Conservation (phyloP, 2,113 vertebrate genomes). For the Falco punctatus region DNA sequence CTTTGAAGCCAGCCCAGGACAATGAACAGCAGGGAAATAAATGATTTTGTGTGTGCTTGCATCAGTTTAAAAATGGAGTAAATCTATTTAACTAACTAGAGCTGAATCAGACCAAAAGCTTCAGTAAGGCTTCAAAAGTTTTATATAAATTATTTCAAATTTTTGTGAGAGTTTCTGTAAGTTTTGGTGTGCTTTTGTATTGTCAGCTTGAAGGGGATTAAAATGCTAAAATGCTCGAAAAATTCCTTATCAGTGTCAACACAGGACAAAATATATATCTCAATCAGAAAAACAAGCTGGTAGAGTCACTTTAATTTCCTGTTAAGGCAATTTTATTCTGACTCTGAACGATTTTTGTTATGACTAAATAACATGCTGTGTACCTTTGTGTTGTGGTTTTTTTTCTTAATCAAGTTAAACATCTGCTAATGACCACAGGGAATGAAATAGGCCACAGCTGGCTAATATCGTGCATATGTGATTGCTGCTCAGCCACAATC, state of each 20-base stretch:
- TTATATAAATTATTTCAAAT: not conserved
- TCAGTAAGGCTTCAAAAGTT: not conserved
- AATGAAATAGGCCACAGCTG: constrained; percentile 20
- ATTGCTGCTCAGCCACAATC: constrained; percentile 31
- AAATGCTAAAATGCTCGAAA: not conserved
- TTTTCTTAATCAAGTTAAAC: not conserved
- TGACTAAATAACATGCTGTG: not conserved
- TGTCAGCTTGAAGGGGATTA: not conserved
- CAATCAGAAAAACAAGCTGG: not conserved
- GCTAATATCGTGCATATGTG: not conserved
- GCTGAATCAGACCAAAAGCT: not conserved
- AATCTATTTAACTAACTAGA: not conserved
- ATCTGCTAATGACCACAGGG: not conserved
- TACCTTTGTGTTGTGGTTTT: not conserved
- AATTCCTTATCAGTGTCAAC: not conserved
- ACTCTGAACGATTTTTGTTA: not conserved
- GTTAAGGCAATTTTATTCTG: not conserved
- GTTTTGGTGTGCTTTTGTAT: not conserved
- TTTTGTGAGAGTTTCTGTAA: not conserved
- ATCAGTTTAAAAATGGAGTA: not conserved
- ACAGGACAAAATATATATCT: not conserved
- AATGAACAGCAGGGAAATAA: not conserved
- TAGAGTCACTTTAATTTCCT: not conserved
- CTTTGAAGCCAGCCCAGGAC: not conserved
- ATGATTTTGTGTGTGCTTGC: not conserved